phyloP scores from a whole-genome alignment of 1,140 invertebrate genomes.

The Limonius californicus region DNA sequence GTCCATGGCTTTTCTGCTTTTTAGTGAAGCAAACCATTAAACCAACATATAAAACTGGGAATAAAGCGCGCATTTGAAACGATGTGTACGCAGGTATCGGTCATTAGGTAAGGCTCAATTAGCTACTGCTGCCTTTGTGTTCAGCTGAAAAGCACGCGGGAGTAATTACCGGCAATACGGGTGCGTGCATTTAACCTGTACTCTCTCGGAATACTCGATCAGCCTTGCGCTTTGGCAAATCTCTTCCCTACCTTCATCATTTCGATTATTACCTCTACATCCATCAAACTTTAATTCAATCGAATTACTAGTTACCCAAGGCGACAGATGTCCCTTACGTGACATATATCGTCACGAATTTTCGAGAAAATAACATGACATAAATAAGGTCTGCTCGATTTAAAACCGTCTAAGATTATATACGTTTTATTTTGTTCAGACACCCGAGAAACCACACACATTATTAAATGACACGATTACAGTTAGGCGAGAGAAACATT shows the following conservation, averaged over 20 bases:
- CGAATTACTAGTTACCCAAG: not conserved
- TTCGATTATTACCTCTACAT: not conserved
- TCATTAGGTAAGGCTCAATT: constrained; percentile 6
- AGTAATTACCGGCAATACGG: constrained; percentile 13
- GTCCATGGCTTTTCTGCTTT: not conserved
- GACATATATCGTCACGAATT: not conserved
- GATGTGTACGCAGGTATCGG: constrained; percentile 6
- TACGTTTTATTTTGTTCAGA: too few species aligned
- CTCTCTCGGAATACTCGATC: not conserved
- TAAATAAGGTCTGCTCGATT: too few species aligned
- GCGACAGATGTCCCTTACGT: not conserved
- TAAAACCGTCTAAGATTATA: too few species aligned
- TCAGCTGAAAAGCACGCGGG: not conserved
- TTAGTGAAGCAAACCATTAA: not conserved
- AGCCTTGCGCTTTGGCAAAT: not conserved
- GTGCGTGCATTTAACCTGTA: constrained; percentile 11
- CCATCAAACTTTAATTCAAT: not conserved
- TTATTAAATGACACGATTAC: too few species aligned
- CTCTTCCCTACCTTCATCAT: not conserved
- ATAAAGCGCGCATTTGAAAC: not conserved
- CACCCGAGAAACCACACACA: too few species aligned
- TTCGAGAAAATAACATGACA: too few species aligned
- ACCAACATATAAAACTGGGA: not conserved
- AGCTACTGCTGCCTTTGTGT: constrained; percentile 1
- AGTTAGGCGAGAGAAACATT: too few species aligned